These are phyloP conservation scores for Diplosoma virens DNA, from an alignment of 23 tunicate genomes.

Conservation along the genomic window DNA sequence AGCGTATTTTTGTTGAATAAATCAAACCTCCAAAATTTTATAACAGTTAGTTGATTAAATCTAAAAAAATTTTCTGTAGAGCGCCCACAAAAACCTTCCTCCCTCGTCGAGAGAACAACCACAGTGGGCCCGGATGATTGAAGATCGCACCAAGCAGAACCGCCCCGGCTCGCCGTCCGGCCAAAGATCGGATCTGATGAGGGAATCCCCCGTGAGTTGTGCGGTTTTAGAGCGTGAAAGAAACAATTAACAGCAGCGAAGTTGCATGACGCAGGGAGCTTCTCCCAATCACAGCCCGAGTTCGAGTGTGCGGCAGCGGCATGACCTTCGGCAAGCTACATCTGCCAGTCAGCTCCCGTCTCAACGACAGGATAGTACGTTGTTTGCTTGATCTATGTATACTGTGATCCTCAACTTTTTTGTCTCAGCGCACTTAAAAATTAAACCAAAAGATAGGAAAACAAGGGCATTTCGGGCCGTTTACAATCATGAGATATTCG, in stretches of 20 bases:
- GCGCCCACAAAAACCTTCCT: neutral
- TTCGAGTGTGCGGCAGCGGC: neutral
- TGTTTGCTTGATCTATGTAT: neutral
- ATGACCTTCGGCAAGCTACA: neutral
- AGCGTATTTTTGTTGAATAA: too few species aligned
- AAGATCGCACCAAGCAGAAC: slow-evolving; percentile 68
- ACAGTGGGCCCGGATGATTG: slow-evolving; percentile 74
- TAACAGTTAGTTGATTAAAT: too few species aligned
- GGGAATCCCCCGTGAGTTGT: slow-evolving; percentile 4
- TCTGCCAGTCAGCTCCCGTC: slow-evolving; percentile 1
- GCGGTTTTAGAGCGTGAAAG: neutral
- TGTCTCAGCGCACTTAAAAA: too few species aligned
- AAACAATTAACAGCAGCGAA: neutral
- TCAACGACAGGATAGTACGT: neutral
- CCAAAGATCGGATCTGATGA: neutral
- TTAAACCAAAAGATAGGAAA: too few species aligned
- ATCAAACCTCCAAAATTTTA: too few species aligned
- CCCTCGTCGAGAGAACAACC: slow-evolving; percentile 58
- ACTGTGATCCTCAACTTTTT: too few species aligned
- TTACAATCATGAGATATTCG: too few species aligned
- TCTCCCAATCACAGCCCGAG: slow-evolving; percentile 15
- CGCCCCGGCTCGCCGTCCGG: slow-evolving; percentile 68
- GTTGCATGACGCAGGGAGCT: neutral
- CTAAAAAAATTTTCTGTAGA: too few species aligned
- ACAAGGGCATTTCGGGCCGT: too few species aligned